Evolutionary conservation across 1,140 invertebrate genomes (phyloP), one percentile per base, ranked within the genome.

Genomic region (Bombus consobrinus): DNA sequence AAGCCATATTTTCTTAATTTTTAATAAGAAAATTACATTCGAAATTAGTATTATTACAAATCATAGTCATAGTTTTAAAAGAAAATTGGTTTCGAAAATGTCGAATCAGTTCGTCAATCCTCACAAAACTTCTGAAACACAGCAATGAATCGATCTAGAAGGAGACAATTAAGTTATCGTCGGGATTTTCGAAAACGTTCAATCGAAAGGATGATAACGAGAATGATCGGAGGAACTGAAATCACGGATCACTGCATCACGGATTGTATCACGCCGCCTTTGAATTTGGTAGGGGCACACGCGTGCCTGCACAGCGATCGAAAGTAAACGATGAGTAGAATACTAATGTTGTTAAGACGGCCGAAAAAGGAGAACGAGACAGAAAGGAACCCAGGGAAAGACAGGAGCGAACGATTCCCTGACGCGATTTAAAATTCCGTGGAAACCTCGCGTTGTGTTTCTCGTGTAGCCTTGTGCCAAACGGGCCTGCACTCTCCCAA

Each of bases 251-350:
- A 87, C 87, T 92, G 91, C 92, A 87, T 91, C 80, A 82, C 75
- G 83, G 85, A 80, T 92, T 93, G 91, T 91, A 92, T 92, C 88
- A 92, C 88, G 85, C 76, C 83, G 86, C 76, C 83, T 92, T 89
- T 80, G 87, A 93, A 93, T 94, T 93, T 90, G 89, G 91, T 91
- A 85, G 91, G 81, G 91, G 82, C 88, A 83, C 81, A 89, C 88
- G 88, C 89, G 87, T 88, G 89, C 85, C 83, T 74, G 78, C 73
- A 85, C 80, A 92, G 89, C 92, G 92, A 94, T 94, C 93, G 94
- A 94, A 94, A 94, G 93, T 93, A 85, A 90, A 90, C 90, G 77
- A 84, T 74, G 92, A 76, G 80, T 81, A 81, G 94, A 94, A 95
- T 95, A 94, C 91, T 88, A 94, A 95, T 86, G 85, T 87, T 85